Evolutionary conservation across 2,888 invertebrate species (phyloP).

Genomic region (Theodoxus fluviatilis): DNA sequence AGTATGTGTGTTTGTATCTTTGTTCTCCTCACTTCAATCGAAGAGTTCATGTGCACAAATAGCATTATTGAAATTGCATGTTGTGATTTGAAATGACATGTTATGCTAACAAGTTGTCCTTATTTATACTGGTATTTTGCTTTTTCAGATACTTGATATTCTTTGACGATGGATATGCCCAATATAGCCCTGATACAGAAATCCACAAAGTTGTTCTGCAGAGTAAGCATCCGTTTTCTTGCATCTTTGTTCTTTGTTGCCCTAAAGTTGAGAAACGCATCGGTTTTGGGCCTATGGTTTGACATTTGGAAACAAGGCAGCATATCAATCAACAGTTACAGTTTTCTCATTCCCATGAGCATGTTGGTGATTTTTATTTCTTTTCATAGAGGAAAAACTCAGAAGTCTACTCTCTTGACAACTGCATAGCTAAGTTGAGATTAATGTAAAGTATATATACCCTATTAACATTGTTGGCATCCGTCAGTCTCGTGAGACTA

Average conservation of each 20-base stretch:
- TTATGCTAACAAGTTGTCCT: not conserved
- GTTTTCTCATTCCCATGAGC: no score
- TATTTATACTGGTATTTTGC: constrained; percentile 25
- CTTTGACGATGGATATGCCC: constrained; percentile 91
- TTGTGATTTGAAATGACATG: not conserved
- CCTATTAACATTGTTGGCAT: no score
- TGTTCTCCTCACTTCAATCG: not conserved
- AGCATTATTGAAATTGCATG: not conserved
- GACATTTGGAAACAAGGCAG: no score
- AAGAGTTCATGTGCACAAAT: not conserved
- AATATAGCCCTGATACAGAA: constrained; percentile 75
- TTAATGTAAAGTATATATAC: no score
- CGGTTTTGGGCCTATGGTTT: not conserved
- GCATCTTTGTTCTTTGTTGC: not conserved
- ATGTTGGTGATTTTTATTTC: no score
- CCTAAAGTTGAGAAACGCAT: not conserved
- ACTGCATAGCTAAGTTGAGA: no score
- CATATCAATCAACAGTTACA: no score
- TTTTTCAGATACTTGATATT: constrained; percentile 81
- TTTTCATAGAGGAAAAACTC: no score
- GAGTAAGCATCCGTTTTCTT: constrained; percentile 42
- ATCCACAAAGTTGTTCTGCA: constrained; percentile 62
- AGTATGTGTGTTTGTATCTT: no score
- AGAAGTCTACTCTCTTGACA: no score
- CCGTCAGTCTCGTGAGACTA: no score